Conservation (phyloP, 2,797 vertebrate species). For the Propithecus perrieri region DNA sequence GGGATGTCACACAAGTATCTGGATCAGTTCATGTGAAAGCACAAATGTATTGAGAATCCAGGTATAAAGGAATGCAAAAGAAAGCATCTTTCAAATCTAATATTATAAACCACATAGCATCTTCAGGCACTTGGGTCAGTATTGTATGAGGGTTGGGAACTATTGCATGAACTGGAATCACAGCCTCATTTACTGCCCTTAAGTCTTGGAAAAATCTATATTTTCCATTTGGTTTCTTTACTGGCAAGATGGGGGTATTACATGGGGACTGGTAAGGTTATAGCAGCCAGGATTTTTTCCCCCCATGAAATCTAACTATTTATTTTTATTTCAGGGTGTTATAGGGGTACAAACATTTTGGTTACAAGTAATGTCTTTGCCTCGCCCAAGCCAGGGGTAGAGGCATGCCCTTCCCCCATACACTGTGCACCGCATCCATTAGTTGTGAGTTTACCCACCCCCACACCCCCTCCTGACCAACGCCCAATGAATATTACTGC, state of each 20-base stretch:
- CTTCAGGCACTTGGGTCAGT: background rate
- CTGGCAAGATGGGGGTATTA: background rate
- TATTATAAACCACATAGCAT: background rate
- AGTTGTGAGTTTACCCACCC: too few species aligned
- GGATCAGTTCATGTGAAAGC: background rate
- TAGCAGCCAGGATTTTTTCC: background rate
- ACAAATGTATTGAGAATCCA: background rate
- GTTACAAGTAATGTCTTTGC: too few species aligned
- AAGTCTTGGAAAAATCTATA: background rate
- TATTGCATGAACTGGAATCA: background rate
- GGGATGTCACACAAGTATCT: background rate
- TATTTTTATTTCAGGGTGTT: too few species aligned
- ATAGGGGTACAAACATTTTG: too few species aligned
- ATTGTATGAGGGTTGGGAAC: background rate
- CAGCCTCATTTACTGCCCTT: background rate
- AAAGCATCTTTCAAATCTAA: background rate
- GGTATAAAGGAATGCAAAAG: background rate
- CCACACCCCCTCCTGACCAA: too few species aligned
- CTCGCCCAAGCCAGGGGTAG: too few species aligned
- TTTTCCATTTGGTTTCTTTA: background rate
- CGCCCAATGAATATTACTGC: too few species aligned
- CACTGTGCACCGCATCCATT: too few species aligned
- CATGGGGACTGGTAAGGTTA: background rate
- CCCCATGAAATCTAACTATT: too few species aligned
- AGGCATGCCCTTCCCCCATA: too few species aligned